Evolutionary conservation across 1,140 invertebrate genomes (phyloP).

Genomic region (Andrena cerasifolii): DNA sequence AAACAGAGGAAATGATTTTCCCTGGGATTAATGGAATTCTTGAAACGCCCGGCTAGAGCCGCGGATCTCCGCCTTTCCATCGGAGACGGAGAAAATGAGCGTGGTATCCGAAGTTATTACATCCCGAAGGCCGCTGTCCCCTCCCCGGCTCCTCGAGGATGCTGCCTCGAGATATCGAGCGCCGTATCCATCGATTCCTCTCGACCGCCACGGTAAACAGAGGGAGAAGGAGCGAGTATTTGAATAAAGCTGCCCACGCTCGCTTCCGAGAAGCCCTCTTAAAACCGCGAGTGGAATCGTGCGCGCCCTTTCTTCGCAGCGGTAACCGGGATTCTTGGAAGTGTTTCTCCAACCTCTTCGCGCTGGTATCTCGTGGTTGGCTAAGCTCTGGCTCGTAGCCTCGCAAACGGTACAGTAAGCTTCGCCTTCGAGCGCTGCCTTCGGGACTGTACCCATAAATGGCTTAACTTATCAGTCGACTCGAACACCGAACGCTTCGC

Average conservation of each 20-base stretch:
- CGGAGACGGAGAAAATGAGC: not conserved
- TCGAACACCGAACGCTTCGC: too few species aligned
- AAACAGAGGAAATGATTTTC: not conserved
- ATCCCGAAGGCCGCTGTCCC: not conserved
- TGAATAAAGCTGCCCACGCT: constrained; percentile 46
- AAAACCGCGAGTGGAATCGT: constrained; percentile 30
- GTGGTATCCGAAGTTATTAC: not conserved
- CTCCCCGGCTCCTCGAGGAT: not conserved
- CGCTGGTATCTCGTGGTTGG: constrained; percentile 5
- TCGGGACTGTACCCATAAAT: not conserved
- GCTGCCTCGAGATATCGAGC: constrained; percentile 1
- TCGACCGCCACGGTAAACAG: not conserved
- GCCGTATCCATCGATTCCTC: constrained; percentile 28
- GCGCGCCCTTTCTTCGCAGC: constrained; percentile 24
- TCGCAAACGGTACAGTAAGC: not conserved
- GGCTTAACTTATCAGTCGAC: too few species aligned
- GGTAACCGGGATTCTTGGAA: constrained; percentile 41
- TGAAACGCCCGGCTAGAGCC: too few species aligned
- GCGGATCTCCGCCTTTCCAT: not conserved
- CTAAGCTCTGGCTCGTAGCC: constrained; percentile 7
- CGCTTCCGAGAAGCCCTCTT: constrained; percentile 35
- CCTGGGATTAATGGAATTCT: constrained; percentile 8
- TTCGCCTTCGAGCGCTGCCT: too few species aligned
- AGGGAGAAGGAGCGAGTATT: constrained; percentile 3
- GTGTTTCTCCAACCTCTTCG: not conserved